Evolutionary conservation across 1,140 invertebrate genomes (phyloP).

Genomic region (Cotesia chilonis): DNA sequence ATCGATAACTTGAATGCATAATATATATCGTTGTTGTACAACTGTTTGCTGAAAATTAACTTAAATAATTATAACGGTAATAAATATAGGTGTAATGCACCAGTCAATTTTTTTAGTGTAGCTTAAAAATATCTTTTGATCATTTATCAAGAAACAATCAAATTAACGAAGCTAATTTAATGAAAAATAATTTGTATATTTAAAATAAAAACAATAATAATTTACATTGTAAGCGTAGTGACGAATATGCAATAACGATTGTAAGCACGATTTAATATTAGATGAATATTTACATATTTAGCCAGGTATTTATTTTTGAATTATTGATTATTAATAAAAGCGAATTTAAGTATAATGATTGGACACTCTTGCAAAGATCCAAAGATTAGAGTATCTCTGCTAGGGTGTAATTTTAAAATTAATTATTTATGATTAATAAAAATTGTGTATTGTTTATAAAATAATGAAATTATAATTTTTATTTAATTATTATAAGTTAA

Average conservation of each 20-base stretch:
- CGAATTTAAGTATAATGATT: too few species aligned
- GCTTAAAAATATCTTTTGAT: too few species aligned
- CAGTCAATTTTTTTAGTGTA: background rate
- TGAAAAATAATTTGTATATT: constrained; percentile 20
- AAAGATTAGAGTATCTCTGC: constrained; percentile 25
- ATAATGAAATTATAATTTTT: background rate
- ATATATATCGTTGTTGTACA: constrained; percentile 52
- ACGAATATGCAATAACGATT: too few species aligned
- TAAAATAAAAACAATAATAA: constrained; percentile 17
- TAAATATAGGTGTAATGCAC: too few species aligned
- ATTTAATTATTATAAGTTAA: background rate
- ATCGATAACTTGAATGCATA: constrained; percentile 47
- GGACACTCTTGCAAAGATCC: constrained; percentile 14
- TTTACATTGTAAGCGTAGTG: constrained; percentile 1
- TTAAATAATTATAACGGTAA: constrained; percentile 30
- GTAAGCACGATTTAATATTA: background rate
- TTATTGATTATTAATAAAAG: constrained; percentile 28
- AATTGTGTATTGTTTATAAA: constrained; percentile 1
- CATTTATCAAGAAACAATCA: constrained; percentile 47
- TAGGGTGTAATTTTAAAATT: background rate
- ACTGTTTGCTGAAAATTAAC: constrained; percentile 49
- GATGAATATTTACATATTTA: background rate
- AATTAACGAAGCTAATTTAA: constrained; percentile 40
- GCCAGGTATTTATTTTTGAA: background rate
- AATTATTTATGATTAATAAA: too few species aligned